A percentile compares a stretch with the other conserved stretches of the same genome.
phyloP scores from a whole-genome alignment of 2,797 vertebrate species.

The Rhabdomys pumilio region DNA sequence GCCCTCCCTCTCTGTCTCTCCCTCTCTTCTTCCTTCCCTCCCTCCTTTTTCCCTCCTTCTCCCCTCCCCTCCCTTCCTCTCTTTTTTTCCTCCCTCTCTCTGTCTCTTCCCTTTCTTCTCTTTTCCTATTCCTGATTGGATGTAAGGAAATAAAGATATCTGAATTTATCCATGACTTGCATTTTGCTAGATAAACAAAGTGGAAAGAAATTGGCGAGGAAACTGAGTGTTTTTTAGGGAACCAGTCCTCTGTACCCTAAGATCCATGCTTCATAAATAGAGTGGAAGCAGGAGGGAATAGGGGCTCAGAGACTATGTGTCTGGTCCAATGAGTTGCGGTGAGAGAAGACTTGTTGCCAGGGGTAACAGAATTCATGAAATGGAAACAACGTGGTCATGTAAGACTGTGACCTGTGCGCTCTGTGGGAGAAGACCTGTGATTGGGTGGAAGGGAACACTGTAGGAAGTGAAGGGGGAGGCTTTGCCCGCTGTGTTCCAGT shows the following conservation, averaged over 20 bases:
- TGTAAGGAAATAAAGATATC: slow-evolving; percentile 44
- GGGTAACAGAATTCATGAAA: neutral
- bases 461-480: neutral
- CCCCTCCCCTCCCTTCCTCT: fast-evolving
- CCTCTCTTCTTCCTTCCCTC: fast-evolving
- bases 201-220: slow-evolving; percentile 18
- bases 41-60: fast-evolving
- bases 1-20: fast-evolving
- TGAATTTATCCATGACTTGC: neutral
- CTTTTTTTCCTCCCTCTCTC: neutral
- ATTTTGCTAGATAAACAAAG: slow-evolving; percentile 16
- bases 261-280: neutral
- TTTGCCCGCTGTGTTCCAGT: neutral
- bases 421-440: neutral
- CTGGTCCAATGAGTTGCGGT: neutral
- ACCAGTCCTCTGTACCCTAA: neutral
- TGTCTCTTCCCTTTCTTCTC: neutral
- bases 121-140: neutral
- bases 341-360: neutral
- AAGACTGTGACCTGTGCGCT: neutral
- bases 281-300: neutral
- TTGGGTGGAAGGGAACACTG: neutral
- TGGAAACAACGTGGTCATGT: neutral
- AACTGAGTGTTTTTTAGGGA: neutral
- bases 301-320: neutral